These are phyloP conservation scores for Tetropium fuscum DNA, from an alignment of 2,888 invertebrate genomes.

Conservation along the genomic window DNA sequence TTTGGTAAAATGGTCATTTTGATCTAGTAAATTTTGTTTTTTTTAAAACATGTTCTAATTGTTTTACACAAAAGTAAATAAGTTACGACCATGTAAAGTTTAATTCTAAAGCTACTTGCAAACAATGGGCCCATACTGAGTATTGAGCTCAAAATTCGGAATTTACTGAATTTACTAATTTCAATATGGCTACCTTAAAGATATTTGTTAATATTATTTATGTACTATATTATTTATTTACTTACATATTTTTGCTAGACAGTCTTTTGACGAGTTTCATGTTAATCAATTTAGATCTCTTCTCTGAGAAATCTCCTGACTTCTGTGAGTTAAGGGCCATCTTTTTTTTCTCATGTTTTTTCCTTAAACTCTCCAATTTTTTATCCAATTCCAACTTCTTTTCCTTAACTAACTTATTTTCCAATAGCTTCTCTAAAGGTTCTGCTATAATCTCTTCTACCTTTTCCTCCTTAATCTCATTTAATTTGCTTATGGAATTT, in stretches of 20 bases:
- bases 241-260: slow-evolving; percentile 85
- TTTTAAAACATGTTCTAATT: no score
- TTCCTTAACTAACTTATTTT: slow-evolving; percentile 85
- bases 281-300: slow-evolving; percentile 79
- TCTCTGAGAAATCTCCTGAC: slow-evolving; percentile 72
- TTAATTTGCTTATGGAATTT: slow-evolving; percentile 56
- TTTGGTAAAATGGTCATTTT: no score
- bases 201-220: background rate
- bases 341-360: slow-evolving; percentile 86
- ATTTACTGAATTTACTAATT: no score
- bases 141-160: no score
- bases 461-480: slow-evolving; percentile 61
- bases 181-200: background rate
- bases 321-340: slow-evolving; percentile 71
- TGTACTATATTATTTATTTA: slow-evolving; percentile 38
- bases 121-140: no score
- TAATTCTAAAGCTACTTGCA: no score
- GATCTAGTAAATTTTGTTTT: no score
- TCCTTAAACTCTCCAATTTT: slow-evolving; percentile 84
- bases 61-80: no score
- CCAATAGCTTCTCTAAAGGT: slow-evolving; percentile 82
- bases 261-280: slow-evolving; percentile 81
- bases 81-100: no score
- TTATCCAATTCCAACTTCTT: slow-evolving; percentile 87
- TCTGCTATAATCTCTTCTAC: slow-evolving; percentile 79